Base-by-base conservation (phyloP, 2,888 invertebrate species). In the Lasioglossum vierecki region DNA sequence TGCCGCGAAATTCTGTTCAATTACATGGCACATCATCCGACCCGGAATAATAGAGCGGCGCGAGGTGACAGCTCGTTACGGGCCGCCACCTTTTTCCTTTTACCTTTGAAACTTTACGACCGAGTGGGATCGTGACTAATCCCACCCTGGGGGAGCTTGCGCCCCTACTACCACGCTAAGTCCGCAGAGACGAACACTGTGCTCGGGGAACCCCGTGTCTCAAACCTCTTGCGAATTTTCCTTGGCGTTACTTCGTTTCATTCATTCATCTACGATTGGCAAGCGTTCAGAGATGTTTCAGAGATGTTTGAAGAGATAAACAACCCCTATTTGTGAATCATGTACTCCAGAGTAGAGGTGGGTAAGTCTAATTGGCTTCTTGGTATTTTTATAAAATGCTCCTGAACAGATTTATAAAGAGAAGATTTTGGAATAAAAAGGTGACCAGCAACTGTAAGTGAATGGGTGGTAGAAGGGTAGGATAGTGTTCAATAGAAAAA, bases 81-180 rank as follows among this genome's bases (percentile, higher is more conserved):
- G 72, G 53, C 73, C 68, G 49, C 77, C 73, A 79, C 79, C 70
- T 79, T 85, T 79, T 82, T 82, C 75, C 76, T 77, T 84, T 80
- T 78, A 77, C 84, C 85, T 85, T 84, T 77, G 80, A 84, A 85
- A 86, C 76, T 86, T 86, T 82, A 79, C 82, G 85, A 82, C 74
- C 75, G 85, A 86, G 79, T 75, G 74, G 76, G 78, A 86, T 86
- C 85, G 82, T 86, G 86, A 86, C 85, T 86, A 86, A 86, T 85
- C 85, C 86, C 68, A 85, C 81, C 85, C 85, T 74, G 49, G 85
- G 79, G 76, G 85, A 76, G 84, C 68, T 30, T 76, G 66, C 78
- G 46, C 72, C 72, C 72, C 49, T 72, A 72, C 72, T 22, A 72
- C 49, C 30, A 22, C 72, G 13, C 77, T 85, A 77, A 75, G 74